Percentiles rank a stretch among this genome's conserved stretches.
Conservation (phyloP, 1,140 invertebrate species). For the Drosophila pseudoobscura region DNA sequence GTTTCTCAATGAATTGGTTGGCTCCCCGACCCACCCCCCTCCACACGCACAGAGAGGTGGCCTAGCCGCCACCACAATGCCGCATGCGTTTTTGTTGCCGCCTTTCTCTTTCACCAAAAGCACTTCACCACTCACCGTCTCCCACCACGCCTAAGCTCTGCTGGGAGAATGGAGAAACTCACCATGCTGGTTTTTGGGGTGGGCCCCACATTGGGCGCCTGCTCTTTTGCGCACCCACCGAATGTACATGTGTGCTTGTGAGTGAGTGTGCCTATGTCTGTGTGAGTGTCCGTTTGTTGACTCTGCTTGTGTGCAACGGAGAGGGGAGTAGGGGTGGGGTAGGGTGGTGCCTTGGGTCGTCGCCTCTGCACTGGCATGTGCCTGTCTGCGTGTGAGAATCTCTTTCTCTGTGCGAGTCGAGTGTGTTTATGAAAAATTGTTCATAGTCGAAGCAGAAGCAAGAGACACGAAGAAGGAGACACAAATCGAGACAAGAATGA, state of each 20-base stretch:
- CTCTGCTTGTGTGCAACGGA: constrained; percentile 58
- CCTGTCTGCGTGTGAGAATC: constrained; percentile 17
- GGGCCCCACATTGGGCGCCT: constrained; percentile 63
- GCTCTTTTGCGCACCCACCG: constrained; percentile 49
- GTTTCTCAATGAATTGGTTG: constrained; percentile 71
- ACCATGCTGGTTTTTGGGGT: constrained; percentile 13
- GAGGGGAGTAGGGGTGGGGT: constrained; percentile 24
- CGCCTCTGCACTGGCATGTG: constrained; percentile 51
- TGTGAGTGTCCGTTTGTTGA: constrained; percentile 73
- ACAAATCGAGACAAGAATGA: constrained; percentile 78
- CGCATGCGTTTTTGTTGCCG: constrained; percentile 51
- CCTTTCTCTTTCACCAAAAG: constrained; percentile 76
- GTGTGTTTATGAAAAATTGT: constrained; percentile 44
- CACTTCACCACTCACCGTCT: constrained; percentile 57
- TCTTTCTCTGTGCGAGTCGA: constrained; percentile 17
- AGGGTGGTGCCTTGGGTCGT: constrained; percentile 49
- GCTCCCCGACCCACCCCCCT: constrained; percentile 17
- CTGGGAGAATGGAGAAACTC: constrained; percentile 12
- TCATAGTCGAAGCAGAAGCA: constrained; percentile 57
- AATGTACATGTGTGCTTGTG: constrained; percentile 44
- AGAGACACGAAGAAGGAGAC: constrained; percentile 58
- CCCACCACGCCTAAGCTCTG: constrained; percentile 43
- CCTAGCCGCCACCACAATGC: constrained; percentile 1
- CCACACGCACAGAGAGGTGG: constrained; percentile 47
- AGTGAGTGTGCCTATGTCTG: constrained; percentile 37